phyloP scores from a whole-genome alignment of 2,888 invertebrate species.

The Galeruca laticollis region DNA sequence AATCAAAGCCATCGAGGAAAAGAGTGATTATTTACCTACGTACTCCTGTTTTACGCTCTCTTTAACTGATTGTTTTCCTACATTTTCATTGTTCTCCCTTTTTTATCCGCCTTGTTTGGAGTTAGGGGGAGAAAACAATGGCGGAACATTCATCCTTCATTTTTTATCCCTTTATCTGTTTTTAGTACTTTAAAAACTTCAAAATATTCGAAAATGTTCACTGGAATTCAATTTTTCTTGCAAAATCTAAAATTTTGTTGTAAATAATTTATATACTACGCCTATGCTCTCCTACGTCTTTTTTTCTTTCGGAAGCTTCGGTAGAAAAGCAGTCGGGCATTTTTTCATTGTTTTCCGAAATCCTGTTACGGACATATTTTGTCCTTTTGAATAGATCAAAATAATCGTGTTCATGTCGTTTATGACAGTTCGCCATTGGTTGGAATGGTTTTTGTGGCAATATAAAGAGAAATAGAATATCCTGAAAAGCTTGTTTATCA shows the following conservation, averaged over 20 bases:
- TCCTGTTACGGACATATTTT: background rate
- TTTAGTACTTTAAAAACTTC: too few species aligned
- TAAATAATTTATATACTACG: background rate
- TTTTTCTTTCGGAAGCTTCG: background rate
- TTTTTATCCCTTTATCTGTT: background rate
- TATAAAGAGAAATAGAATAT: too few species aligned
- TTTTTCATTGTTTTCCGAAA: background rate
- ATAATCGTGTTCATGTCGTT: background rate
- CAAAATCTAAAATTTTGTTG: too few species aligned
- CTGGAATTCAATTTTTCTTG: too few species aligned
- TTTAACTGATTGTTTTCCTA: slow-evolving; percentile 4
- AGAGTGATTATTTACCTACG: slow-evolving; percentile 11
- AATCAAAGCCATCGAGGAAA: slow-evolving; percentile 7
- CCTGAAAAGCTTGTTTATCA: background rate
- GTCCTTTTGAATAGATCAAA: background rate
- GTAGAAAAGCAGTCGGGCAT: background rate
- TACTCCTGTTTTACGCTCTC: background rate
- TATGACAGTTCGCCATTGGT: too few species aligned
- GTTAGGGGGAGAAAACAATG: background rate
- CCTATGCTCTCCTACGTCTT: background rate
- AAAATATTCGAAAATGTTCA: too few species aligned
- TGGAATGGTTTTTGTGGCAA: background rate
- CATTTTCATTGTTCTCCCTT: background rate
- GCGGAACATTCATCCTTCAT: background rate
- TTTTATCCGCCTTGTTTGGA: background rate